Percentiles rank a stretch among this genome's conserved stretches.
Evolutionary conservation across 2,797 vertebrate species (phyloP).

Genomic region (Malacoraja senta): DNA sequence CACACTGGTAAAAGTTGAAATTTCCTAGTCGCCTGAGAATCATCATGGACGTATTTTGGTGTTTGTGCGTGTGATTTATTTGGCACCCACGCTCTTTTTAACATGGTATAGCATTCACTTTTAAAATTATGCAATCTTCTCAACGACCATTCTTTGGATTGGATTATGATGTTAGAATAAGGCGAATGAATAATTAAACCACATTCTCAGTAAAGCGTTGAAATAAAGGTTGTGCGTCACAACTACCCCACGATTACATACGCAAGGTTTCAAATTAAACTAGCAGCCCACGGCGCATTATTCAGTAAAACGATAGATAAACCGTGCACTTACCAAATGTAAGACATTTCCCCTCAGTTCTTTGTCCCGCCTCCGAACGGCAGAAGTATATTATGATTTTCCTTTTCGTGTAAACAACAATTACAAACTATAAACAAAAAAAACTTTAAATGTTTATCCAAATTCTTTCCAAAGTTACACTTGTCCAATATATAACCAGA

Average conservation of each 20-base stretch:
- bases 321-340: conserved; percentile 4
- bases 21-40: not conserved
- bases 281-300: not conserved
- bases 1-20: not conserved
- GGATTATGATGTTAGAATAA: not conserved
- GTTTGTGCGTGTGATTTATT: not conserved
- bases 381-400: not conserved
- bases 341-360: not conserved
- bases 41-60: not conserved
- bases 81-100: not conserved
- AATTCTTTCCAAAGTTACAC: not conserved
- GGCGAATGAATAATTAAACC: not conserved
- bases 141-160: not conserved
- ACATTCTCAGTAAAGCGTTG: not conserved
- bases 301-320: not conserved
- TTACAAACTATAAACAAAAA: not conserved
- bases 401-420: not conserved
- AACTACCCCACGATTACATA: not conserved
- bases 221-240: not conserved
- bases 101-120: no score
- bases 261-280: not conserved
- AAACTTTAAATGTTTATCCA: not conserved
- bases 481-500: not conserved
- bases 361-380: not conserved
- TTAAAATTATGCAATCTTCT: not conserved